Conservation (phyloP, 2,888 invertebrate species). For the Lacanobia wlatinum region DNA sequence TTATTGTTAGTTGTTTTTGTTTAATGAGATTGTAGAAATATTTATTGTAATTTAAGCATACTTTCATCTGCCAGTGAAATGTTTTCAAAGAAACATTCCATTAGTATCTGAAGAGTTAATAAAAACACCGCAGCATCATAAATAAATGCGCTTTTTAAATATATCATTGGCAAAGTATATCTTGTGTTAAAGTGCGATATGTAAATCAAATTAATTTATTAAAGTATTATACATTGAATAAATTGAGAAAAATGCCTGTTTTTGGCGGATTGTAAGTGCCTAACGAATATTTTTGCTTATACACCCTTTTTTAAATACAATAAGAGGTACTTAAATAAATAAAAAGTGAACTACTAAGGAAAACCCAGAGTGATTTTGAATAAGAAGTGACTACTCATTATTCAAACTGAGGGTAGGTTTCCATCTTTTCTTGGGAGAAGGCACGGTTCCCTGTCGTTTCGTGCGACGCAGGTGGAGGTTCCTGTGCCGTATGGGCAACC, state of each 20-base stretch:
- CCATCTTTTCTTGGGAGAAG: too few species aligned
- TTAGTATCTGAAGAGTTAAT: not conserved
- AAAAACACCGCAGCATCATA: not conserved
- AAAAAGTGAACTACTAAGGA: not conserved
- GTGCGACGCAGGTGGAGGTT: too few species aligned
- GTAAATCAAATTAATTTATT: not conserved
- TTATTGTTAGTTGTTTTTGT: constrained; percentile 2
- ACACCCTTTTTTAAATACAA: not conserved
- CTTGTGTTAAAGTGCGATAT: not conserved
- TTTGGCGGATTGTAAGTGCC: constrained; percentile 73
- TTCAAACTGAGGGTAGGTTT: too few species aligned
- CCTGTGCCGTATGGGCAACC: too few species aligned
- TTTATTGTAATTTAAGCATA: constrained; percentile 38
- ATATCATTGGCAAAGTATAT: not conserved
- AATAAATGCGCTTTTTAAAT: constrained; percentile 12
- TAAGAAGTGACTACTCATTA: too few species aligned
- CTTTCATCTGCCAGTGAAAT: not conserved
- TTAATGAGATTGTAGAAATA: constrained; percentile 21
- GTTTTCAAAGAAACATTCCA: constrained; percentile 14
- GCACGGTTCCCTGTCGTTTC: too few species aligned
- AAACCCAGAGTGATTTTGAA: not conserved
- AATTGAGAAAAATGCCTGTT: constrained; percentile 62
- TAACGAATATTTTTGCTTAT: not conserved
- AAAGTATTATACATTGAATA: not conserved
- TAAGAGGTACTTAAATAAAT: too few species aligned